Base-by-base conservation (phyloP, 2,888 invertebrate genomes). In the Celastrina argiolus region DNA sequence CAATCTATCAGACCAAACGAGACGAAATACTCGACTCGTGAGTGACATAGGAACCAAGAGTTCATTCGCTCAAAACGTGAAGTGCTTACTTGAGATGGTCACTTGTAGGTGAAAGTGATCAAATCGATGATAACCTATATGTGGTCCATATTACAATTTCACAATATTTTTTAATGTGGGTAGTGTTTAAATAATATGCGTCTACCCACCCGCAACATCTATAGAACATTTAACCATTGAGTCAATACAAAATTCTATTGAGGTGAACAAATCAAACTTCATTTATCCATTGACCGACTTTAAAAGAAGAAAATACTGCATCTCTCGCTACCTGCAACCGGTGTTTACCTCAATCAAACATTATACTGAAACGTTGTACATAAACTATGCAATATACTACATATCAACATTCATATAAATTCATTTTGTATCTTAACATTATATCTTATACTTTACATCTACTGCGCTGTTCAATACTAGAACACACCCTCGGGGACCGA, bases 361-460 rank as follows among this genome's bases (percentile, higher is more conserved):
- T 61, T 61, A 36, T 61, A 61, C 39, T 61, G 61, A 36, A 61
- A 36, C 39, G 12, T 31, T 34, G 18, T 61, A 36, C 61, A 61
- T 61, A 61, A 61, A 61, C 36, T 65, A 58, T 66, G 65, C 45
- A 56, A 45, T 67, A 64, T 63, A 64, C 66, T 70, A 69, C 45
- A 51, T 63, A 61, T 70, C 59, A 70, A 72, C 67, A 69, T 67
- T 64, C 34, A 67, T 66, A 69, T 65, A 67, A 66, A 63, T 39
- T 61, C 61, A 61, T 61, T 61, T 39, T 39, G 61, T 36, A 39
- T 36, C 61, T 61, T 61, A 61, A 39, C 18, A 36, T 61, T 36
- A 31, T 31, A 61, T 61, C 39, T 39, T 61, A 61, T 36, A 61
- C 12, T 61, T 36, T 61, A 61, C 39, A 61, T 36, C 61, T 61